Evolutionary conservation across 1,140 invertebrate genomes (phyloP).

Genomic region (Hyposmocoma kahamanoa): DNA sequence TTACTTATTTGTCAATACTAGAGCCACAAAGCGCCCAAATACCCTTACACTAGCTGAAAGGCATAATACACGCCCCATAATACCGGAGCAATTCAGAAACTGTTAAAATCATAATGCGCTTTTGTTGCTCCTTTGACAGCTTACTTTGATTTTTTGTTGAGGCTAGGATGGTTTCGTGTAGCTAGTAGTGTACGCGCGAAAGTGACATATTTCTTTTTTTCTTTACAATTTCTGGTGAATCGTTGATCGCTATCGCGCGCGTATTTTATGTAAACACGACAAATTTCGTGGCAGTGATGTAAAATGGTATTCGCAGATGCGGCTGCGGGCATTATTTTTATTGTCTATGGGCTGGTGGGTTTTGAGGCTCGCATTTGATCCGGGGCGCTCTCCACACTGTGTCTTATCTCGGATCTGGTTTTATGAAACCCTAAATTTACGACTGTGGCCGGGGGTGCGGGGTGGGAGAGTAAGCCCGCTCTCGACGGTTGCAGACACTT

Average conservation of each 20-base stretch:
- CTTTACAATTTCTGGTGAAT: conserved; percentile 45
- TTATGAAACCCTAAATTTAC: conserved; percentile 74
- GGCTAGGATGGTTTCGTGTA: conserved; percentile 40
- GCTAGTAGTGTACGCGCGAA: conserved; percentile 24
- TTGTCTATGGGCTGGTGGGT: conserved; percentile 48
- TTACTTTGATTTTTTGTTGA: conserved; percentile 44
- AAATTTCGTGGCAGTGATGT: conserved; percentile 52
- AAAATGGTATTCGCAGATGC: conserved; percentile 58
- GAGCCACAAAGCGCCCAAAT: conserved; percentile 68
- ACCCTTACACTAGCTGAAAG: conserved; percentile 59
- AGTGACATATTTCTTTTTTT: conserved; percentile 38
- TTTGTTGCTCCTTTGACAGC: conserved; percentile 63
- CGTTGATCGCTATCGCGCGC: conserved; percentile 55
- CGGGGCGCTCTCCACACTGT: conserved; percentile 59
- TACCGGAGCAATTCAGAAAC: conserved; percentile 64
- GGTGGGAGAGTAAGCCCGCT: conserved; percentile 58
- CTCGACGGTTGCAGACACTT: conserved; percentile 62
- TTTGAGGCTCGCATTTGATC: conserved; percentile 65
- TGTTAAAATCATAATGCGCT: conserved; percentile 70
- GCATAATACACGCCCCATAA: conserved; percentile 69
- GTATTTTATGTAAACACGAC: conserved; percentile 70
- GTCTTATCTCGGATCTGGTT: conserved; percentile 72
- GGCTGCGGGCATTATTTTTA: conserved; percentile 63
- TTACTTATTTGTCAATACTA: conserved; percentile 70
- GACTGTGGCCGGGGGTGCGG: conserved; percentile 62